Evolutionary conservation across 2,113 vertebrate genomes (phyloP).

Genomic region (Corvus cornix): DNA sequence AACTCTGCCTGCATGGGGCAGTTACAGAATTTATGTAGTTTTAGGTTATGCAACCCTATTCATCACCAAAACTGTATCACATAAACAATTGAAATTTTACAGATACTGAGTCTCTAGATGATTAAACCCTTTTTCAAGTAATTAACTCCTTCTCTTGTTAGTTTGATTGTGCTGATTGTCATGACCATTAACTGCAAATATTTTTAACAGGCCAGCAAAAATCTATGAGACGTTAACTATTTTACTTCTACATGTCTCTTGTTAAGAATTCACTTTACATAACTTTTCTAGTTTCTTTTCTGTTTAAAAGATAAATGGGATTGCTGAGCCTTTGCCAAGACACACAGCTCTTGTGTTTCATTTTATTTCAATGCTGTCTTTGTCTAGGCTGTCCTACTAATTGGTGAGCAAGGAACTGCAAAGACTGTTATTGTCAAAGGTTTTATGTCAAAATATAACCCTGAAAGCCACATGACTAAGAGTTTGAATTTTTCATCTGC

Average conservation of each 20-base stretch:
- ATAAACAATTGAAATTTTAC: not conserved
- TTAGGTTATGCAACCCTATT: not conserved
- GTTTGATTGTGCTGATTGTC: not conserved
- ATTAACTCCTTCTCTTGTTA: not conserved
- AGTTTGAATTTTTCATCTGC: slow-evolving; percentile 94
- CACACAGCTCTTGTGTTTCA: not conserved
- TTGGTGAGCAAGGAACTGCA: slow-evolving; percentile 95
- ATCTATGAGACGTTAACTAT: not conserved
- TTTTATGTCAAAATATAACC: slow-evolving; percentile 90
- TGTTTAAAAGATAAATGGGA: not conserved
- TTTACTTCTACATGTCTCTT: not conserved
- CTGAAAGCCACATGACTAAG: slow-evolving; percentile 86
- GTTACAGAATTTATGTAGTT: not conserved
- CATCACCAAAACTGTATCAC: not conserved
- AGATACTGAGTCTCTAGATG: not conserved
- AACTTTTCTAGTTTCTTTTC: not conserved
- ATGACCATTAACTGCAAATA: not conserved
- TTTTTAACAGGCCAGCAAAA: not conserved
- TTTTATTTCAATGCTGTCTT: not conserved
- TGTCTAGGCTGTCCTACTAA: slow-evolving; percentile 89
- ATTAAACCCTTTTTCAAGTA: not conserved
- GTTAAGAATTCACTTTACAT: not conserved
- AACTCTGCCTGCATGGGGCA: not conserved
- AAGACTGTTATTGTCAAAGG: slow-evolving; percentile 94
- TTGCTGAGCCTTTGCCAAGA: not conserved